Evolutionary conservation across 2,113 vertebrate species (phyloP), one percentile per base, ranked within the genome.

Genomic region (Austrofundulus limnaeus): DNA sequence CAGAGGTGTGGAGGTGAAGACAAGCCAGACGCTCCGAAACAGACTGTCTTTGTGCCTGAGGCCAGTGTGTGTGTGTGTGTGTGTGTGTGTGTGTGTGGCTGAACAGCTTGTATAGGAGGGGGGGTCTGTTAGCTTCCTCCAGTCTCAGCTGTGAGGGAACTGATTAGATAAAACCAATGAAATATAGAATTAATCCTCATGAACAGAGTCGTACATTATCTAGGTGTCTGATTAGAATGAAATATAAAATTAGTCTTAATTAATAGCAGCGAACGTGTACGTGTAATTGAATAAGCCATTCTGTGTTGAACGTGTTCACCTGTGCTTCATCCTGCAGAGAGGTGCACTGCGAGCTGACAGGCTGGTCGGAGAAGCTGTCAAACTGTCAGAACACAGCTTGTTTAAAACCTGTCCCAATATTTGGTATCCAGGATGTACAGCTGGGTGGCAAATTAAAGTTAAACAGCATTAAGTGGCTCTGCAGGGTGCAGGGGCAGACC

Each of bases 1-100:
- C 73, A 73, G 82, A 88, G 85, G 89, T 89, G 87, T 88, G 79
- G 82, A 87, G 77, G 86, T 86, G 87, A 83, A 82, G 86, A 89
- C 86, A 88, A 61, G 75, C 82, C 72, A 64, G 78, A 82, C 55
- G 21, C 72, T 73, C 69, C 80, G 78, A 84, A 84, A 90, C 87
- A 90, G 77, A 68, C 80, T 23, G 75, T 68, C 85, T 87, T 89
- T 90, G 85, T 86, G 85, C 77, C 58, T 34, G 48, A 63, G 59
- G 79, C 50, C 49, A 47, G 49, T 74, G 65, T 74, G 84, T 68
- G 63, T 64, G 63, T 59, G 59, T 67, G 55, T 56, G 56, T 67
- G 60, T 23, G 50, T 68, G 63, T 64, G 63, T 59, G 59, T 67
- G 55, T 56, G 56, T 67, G 60, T 23, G 63, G 55, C 57, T 66